These are phyloP conservation scores for Ophioninae sp. DNA, from an alignment of 2,888 invertebrate species.

Conservation along the genomic window DNA sequence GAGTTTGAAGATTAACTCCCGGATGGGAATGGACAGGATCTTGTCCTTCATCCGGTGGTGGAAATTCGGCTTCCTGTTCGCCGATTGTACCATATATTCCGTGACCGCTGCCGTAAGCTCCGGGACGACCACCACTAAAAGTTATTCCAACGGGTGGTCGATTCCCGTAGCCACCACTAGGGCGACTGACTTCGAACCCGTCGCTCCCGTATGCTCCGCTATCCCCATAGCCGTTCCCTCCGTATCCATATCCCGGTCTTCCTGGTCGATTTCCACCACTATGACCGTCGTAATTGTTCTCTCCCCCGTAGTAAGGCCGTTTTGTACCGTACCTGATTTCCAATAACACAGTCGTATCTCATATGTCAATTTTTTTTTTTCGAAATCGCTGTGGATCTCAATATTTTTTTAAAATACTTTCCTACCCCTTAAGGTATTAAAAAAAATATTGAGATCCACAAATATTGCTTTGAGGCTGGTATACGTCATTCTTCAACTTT, in stretches of 20 bases:
- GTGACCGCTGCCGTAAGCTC: slow-evolving; percentile 60
- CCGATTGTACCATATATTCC: slow-evolving; percentile 64
- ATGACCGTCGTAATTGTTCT: slow-evolving; percentile 60
- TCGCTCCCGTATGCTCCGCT: slow-evolving; percentile 65
- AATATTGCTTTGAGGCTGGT: no score
- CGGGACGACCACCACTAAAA: slow-evolving; percentile 46
- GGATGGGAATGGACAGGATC: slow-evolving; percentile 50
- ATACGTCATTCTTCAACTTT: no score
- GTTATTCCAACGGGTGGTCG: slow-evolving; percentile 34
- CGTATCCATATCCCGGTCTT: slow-evolving; percentile 65
- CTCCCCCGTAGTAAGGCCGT: slow-evolving; percentile 64
- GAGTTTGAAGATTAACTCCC: slow-evolving; percentile 71
- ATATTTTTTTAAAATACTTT: no score
- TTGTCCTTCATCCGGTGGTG: slow-evolving; percentile 12
- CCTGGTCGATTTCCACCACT: slow-evolving; percentile 57
- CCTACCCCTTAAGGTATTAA: no score
- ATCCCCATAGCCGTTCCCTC: slow-evolving; percentile 63
- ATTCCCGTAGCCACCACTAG: slow-evolving; percentile 59
- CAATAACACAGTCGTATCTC: neutral
- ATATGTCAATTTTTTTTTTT: neutral
- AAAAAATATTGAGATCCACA: no score
- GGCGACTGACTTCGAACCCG: slow-evolving; percentile 63
- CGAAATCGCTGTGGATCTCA: neutral
- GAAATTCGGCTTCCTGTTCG: slow-evolving; percentile 68
- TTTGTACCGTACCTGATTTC: slow-evolving; percentile 66